Base-by-base conservation (phyloP, 2,797 vertebrate species). In the Vipera ursinii region DNA sequence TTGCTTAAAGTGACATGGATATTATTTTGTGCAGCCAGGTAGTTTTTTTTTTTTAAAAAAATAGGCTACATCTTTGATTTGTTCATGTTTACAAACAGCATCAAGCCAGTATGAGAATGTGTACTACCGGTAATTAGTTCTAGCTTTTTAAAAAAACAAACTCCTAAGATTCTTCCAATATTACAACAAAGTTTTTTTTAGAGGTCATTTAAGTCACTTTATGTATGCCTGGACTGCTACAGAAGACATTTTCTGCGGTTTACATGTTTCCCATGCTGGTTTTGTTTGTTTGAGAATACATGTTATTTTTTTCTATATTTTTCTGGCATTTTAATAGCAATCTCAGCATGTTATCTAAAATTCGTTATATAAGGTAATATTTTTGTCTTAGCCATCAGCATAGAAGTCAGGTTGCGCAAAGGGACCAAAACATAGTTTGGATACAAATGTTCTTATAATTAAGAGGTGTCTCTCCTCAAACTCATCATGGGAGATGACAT, bases 381-480 rank as follows among this genome's bases (percentile, higher is more conserved):
- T 2, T 26, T 0, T 3, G 61, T 88, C 28, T 51, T 90, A 22
- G 55, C 60, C 38, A 69, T 0, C 0, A 14, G 65, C 90, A 87
- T 89, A n/a, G 91, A 1, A 1, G 28, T 12, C 48, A 17, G 26
- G 82, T 10, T 22, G 4, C 86, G 55, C 90, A 20, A 0, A 86
- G 6, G 89, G 91, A 73, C 38, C 90, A 3, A 32, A 14, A n/a
- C 53, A 44, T 2, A 12, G 17, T 55, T 48, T 6, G 87, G 53
- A 24, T 90, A 56, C 1, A 51, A 78, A 15, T 92, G 92, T 94
- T 22, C 2, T 93, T 15, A 24, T 0, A 85, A 61, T 8, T 93
- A 65, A 60, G 24, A 88, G 90, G 87, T 88, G 14, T 90, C 92
- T 93, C 94, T 95, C 94, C 91, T 95, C 38, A 93, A 95, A 95